A percentile compares a stretch with the other conserved stretches of the same genome.
These are phyloP conservation scores for Eurystomus glaucurus DNA, from an alignment of 2,797 vertebrate species.

Conservation along the genomic window DNA sequence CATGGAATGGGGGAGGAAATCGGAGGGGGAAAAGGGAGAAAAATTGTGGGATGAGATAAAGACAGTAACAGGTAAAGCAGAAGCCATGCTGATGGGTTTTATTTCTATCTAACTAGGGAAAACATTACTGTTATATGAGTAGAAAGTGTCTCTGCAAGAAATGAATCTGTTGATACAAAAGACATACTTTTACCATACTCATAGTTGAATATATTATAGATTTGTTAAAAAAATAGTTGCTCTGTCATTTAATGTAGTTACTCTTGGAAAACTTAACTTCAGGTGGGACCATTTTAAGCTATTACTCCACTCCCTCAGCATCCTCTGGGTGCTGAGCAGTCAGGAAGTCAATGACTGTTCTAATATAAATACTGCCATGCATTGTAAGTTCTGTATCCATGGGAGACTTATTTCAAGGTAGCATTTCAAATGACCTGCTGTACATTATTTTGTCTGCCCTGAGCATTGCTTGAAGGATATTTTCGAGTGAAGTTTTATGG, in stretches of 20 bases:
- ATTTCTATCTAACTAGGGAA: not conserved
- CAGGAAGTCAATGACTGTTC: not conserved
- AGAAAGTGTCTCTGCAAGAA: not conserved
- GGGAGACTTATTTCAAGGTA: not conserved
- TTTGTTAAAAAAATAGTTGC: not conserved
- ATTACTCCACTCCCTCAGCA: not conserved
- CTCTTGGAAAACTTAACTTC: not conserved
- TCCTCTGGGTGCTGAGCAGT: not conserved
- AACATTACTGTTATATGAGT: rapidly evolving
- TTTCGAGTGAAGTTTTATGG: not conserved
- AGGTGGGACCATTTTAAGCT: not conserved
- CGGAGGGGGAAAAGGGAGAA: not conserved
- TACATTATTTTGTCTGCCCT: not conserved
- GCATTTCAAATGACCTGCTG: not conserved
- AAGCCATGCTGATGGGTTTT: not conserved
- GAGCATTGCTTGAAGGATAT: not conserved
- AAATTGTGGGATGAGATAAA: not conserved
- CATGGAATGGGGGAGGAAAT: not conserved
- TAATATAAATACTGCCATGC: not conserved
- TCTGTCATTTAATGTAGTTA: rapidly evolving
- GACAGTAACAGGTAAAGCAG: not conserved
- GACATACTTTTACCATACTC: not conserved
- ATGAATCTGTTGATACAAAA: not conserved
- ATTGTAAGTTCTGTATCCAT: not conserved
- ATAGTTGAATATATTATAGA: not conserved